phyloP scores from a whole-genome alignment of 2,113 vertebrate genomes.

The Anolis carolinensis region DNA sequence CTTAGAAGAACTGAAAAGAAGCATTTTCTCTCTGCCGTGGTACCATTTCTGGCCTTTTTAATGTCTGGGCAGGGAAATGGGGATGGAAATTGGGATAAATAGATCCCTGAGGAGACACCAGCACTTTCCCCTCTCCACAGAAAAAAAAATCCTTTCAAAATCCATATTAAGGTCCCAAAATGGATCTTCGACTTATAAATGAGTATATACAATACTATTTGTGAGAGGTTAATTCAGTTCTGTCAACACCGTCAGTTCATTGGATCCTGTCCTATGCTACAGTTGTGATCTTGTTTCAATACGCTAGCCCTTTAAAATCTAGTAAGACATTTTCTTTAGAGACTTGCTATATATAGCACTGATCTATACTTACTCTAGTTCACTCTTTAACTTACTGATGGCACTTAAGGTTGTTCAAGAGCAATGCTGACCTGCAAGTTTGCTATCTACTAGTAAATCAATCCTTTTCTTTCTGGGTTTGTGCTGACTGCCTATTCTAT shows the following conservation, averaged over 20 bases:
- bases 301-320: not conserved
- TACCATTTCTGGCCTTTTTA: too few relatives aligned
- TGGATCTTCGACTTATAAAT: too few relatives aligned
- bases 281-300: not conserved
- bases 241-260: too few relatives aligned
- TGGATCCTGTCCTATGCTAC: not conserved
- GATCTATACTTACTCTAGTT: accelerated
- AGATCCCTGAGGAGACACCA: too few relatives aligned
- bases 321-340: not conserved
- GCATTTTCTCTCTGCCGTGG: too few relatives aligned
- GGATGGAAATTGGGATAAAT: too few relatives aligned
- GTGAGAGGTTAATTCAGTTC: not conserved
- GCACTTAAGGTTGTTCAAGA: not conserved
- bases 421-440: not conserved
- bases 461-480: not conserved
- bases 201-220: too few relatives aligned
- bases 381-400: not conserved
- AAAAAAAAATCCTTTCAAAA: too few relatives aligned
- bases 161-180: too few relatives aligned
- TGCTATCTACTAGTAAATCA: not conserved
- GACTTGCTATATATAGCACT: not conserved
- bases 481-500: not conserved
- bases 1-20: too few relatives aligned
- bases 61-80: too few relatives aligned
- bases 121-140: too few relatives aligned